phyloP scores from a whole-genome alignment of 1,140 invertebrate species.

The Brachionus asplanchnoidis region DNA sequence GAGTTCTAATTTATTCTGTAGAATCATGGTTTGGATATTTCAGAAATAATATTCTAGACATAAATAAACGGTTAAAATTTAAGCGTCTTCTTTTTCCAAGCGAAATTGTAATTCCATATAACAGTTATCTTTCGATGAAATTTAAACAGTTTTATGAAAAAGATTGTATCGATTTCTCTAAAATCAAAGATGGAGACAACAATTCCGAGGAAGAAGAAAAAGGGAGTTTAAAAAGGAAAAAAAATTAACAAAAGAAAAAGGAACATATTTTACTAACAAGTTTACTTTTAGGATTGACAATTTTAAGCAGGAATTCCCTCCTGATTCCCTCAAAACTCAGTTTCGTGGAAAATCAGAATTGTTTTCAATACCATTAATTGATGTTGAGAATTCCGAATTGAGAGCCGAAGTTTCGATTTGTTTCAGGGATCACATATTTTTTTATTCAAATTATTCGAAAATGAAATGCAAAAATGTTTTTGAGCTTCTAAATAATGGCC shows the following conservation, averaged over 20 bases:
- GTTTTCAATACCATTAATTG: too few relatives aligned
- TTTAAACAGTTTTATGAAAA: background rate
- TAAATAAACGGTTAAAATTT: background rate
- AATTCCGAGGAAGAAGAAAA: background rate
- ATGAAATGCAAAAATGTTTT: background rate
- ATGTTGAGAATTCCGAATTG: too few relatives aligned
- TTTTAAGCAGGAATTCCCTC: too few relatives aligned
- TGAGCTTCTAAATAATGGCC: background rate
- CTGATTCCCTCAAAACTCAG: too few relatives aligned
- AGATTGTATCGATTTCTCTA: background rate
- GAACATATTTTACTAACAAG: too few relatives aligned
- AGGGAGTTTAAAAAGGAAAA: background rate
- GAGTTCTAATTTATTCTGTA: background rate
- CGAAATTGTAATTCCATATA: too few relatives aligned
- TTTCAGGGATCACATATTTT: background rate
- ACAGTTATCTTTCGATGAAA: background rate
- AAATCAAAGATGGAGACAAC: background rate
- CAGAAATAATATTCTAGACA: background rate
- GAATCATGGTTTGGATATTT: background rate
- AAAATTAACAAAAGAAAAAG: too few relatives aligned
- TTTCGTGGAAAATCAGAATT: too few relatives aligned
- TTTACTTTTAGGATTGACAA: too few relatives aligned
- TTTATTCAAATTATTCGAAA: background rate
- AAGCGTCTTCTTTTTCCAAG: background rate
- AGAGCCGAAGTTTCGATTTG: background rate